phyloP scores from a whole-genome alignment of 2,888 invertebrate species.

The Hesperia comma region DNA sequence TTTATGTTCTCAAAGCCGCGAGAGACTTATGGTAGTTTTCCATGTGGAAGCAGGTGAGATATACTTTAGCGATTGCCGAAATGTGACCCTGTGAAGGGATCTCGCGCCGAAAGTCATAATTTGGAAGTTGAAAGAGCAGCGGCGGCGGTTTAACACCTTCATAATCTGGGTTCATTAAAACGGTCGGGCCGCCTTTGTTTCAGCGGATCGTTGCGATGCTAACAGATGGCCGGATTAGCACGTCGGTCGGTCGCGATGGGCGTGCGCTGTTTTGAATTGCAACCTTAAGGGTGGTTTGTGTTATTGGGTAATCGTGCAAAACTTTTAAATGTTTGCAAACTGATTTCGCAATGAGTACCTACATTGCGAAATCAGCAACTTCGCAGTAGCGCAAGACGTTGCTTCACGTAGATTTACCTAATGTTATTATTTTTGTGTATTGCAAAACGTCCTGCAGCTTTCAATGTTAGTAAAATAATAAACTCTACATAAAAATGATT shows the following conservation, averaged over 20 bases:
- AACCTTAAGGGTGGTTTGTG: background rate
- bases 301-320: background rate
- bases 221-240: slow-evolving; percentile 82
- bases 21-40: slow-evolving; percentile 60
- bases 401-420: no score
- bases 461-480: no score
- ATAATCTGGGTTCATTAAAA: slow-evolving; percentile 83
- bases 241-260: slow-evolving; percentile 58
- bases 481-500: no score
- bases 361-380: no score
- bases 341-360: background rate
- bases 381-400: no score
- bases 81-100: slow-evolving; percentile 75
- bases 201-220: slow-evolving; percentile 77
- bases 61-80: slow-evolving; percentile 73
- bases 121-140: slow-evolving; percentile 80
- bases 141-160: slow-evolving; percentile 81
- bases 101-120: slow-evolving; percentile 76
- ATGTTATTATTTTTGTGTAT: no score
- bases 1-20: slow-evolving; percentile 66
- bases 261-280: slow-evolving; percentile 48
- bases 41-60: slow-evolving; percentile 63
- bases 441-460: no score
- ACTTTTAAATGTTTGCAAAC: background rate
- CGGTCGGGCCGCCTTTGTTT: slow-evolving; percentile 79